These are phyloP conservation scores for Nilaparvata lugens DNA, from an alignment of 1,140 invertebrate genomes.

Conservation along the genomic window DNA sequence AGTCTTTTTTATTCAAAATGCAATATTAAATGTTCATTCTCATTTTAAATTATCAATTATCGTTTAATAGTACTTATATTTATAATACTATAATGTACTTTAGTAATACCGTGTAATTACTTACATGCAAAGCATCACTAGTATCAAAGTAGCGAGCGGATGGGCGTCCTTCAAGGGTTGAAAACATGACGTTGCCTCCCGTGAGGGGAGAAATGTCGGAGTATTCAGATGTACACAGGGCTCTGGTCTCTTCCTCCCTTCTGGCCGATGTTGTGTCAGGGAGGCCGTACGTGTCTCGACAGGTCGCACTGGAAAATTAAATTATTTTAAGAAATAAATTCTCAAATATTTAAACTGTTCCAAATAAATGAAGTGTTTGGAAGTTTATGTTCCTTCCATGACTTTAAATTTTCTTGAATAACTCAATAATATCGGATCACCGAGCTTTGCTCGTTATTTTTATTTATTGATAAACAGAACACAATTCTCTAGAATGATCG, in stretches of 20 bases:
- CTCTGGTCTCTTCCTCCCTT: constrained; percentile 71
- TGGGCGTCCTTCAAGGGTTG: constrained; percentile 89
- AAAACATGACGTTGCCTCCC: constrained; percentile 93
- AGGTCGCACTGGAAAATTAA: constrained; percentile 60
- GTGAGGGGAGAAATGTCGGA: constrained; percentile 94
- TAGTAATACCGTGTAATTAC: too few relatives aligned
- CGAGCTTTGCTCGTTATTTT: too few relatives aligned
- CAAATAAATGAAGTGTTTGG: background rate
- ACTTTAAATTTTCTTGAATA: too few relatives aligned
- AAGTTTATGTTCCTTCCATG: too few relatives aligned
- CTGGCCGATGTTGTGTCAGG: constrained; percentile 60
- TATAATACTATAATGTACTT: too few relatives aligned
- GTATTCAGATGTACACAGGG: constrained; percentile 92
- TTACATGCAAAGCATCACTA: constrained; percentile 77
- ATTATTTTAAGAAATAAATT: background rate
- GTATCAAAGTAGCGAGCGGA: constrained; percentile 86
- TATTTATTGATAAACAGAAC: too few relatives aligned
- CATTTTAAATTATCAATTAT: too few relatives aligned
- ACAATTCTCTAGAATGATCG: too few relatives aligned
- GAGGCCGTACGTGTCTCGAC: constrained; percentile 79
- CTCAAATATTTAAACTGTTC: background rate
- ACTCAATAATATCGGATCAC: too few relatives aligned
- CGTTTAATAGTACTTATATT: too few relatives aligned
- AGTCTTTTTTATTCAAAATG: too few relatives aligned
- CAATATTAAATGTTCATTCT: too few relatives aligned